phyloP scores from a whole-genome alignment of 2,113 vertebrate genomes.

The Ahaetulla prasina region DNA sequence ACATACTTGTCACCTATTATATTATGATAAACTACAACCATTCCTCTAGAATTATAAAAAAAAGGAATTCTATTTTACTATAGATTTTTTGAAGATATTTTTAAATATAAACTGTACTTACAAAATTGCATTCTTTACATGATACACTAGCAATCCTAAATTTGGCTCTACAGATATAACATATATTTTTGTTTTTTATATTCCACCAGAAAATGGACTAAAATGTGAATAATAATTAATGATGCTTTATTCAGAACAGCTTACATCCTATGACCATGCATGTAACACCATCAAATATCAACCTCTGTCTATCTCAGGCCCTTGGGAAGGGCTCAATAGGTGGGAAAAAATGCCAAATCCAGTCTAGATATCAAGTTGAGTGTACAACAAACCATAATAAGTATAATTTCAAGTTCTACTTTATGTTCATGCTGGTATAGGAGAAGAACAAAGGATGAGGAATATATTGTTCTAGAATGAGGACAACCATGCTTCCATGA shows the following conservation, averaged over 20 bases:
- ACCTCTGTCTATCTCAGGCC: too few relatives aligned
- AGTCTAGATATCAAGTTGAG: too few relatives aligned
- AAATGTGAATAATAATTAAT: too few relatives aligned
- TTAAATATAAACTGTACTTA: not conserved
- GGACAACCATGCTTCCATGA: not conserved
- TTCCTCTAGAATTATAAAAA: not conserved
- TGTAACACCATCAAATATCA: too few relatives aligned
- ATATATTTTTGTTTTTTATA: too few relatives aligned
- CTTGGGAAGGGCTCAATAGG: too few relatives aligned
- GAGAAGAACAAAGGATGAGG: not conserved
- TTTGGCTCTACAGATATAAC: too few relatives aligned
- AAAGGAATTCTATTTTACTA: not conserved
- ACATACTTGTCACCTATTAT: not conserved
- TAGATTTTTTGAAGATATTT: not conserved
- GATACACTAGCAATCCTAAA: not conserved
- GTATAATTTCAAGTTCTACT: not conserved
- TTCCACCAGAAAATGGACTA: too few relatives aligned
- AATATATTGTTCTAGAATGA: not conserved
- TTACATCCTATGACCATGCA: too few relatives aligned
- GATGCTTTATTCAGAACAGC: too few relatives aligned
- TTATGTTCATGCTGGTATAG: not conserved
- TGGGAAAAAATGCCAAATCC: too few relatives aligned
- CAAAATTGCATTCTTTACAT: not conserved
- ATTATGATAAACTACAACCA: not conserved
- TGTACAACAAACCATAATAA: not conserved